A percentile compares a stretch with the other conserved stretches of the same genome.
These are phyloP conservation scores for Mamestra configurata DNA, from an alignment of 1,140 invertebrate genomes.

Conservation along the genomic window DNA sequence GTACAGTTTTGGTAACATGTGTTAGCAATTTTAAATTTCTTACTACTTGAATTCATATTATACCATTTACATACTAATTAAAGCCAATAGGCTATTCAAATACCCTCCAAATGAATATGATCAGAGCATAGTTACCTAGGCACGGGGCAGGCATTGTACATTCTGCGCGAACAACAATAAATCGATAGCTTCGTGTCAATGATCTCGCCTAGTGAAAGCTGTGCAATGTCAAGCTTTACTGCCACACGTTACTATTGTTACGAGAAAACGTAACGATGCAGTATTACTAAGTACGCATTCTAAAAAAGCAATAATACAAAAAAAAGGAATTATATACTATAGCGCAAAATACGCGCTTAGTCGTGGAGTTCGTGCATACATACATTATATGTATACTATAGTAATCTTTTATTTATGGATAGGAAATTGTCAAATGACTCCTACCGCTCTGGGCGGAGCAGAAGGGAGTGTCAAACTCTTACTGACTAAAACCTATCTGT, in stretches of 20 bases:
- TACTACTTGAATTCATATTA: neutral
- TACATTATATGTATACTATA: too few relatives aligned
- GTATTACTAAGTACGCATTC: neutral
- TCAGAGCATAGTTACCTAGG: slow-evolving; percentile 23
- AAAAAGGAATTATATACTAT: neutral
- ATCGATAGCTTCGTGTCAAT: slow-evolving; percentile 58
- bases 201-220: slow-evolving; percentile 47
- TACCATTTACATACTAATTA: slow-evolving; percentile 13
- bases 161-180: slow-evolving; percentile 52
- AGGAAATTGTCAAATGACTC: too few relatives aligned
- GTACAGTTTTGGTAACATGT: too few relatives aligned
- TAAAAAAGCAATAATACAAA: neutral
- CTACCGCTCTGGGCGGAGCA: too few relatives aligned
- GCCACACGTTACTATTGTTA: slow-evolving; percentile 1
- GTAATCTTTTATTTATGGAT: too few relatives aligned
- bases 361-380: too few relatives aligned
- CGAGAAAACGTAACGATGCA: neutral
- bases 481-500: too few relatives aligned
- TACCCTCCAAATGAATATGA: neutral
- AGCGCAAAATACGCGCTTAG: too few relatives aligned
- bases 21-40: too few relatives aligned
- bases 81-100: neutral
- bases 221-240: slow-evolving; percentile 20
- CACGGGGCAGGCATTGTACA: slow-evolving; percentile 20
- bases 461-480: too few relatives aligned